These are phyloP conservation scores for Phocoena phocoena DNA, from an alignment of 2,113 vertebrate genomes.

Conservation along the genomic window DNA sequence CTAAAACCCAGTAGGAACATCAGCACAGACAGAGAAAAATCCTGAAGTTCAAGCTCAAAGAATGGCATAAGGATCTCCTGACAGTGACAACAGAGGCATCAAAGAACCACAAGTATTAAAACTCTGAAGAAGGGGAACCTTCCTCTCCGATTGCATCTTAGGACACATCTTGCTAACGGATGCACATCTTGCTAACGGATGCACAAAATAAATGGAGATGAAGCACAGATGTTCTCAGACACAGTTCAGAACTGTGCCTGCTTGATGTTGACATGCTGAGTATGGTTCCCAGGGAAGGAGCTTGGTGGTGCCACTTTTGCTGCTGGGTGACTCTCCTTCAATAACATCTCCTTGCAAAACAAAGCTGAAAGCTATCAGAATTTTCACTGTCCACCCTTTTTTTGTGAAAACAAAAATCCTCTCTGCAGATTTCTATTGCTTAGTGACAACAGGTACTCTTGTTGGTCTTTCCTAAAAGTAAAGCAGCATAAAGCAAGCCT, in stretches of 20 bases:
- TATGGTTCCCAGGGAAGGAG: background rate
- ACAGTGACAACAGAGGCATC: accelerated
- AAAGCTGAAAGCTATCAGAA: background rate
- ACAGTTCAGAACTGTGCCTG: no score
- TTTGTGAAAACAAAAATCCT: background rate
- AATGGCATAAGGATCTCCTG: background rate
- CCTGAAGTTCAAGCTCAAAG: background rate
- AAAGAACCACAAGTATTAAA: background rate
- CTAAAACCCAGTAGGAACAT: background rate
- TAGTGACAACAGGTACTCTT: background rate
- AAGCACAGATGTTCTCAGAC: no score
- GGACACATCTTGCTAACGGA: background rate
- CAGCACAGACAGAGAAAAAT: background rate
- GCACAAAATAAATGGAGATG: background rate
- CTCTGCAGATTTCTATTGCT: background rate
- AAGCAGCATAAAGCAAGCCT: background rate
- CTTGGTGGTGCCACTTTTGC: background rate
- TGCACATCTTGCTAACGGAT: background rate
- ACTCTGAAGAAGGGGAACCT: background rate
- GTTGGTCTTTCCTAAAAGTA: background rate
- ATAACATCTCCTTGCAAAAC: background rate
- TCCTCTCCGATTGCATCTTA: background rate
- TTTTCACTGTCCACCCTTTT: background rate
- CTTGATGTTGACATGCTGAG: no score
- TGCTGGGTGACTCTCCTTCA: background rate